Evolutionary conservation across 2,797 vertebrate species (phyloP).

Genomic region (Smutsia gigantea): DNA sequence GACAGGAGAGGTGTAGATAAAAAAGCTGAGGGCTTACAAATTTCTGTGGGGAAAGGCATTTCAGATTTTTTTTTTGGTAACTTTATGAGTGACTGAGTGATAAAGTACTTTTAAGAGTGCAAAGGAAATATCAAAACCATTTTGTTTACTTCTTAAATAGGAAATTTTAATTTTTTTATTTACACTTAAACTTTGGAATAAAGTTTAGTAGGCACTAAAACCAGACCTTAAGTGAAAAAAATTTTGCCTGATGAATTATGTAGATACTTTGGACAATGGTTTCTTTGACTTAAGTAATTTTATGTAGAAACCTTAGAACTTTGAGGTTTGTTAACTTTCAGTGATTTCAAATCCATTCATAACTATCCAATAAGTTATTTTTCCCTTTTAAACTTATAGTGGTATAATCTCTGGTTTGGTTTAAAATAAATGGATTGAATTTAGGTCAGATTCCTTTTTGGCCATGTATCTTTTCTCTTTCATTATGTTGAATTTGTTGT

Average conservation of each 20-base stretch:
- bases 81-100: neutral
- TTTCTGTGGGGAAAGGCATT: neutral
- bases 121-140: neutral
- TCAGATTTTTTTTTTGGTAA: neutral
- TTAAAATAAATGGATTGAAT: neutral
- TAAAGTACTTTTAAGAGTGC: neutral
- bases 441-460: neutral
- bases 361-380: neutral
- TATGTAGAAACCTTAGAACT: neutral
- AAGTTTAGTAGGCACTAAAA: neutral
- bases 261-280: neutral
- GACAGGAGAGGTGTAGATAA: neutral
- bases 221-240: neutral
- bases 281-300: neutral
- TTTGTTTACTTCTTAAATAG: neutral
- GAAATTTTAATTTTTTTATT: neutral
- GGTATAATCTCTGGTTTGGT: neutral
- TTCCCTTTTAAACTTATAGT: neutral
- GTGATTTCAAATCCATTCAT: neutral
- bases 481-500: neutral
- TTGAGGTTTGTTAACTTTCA: neutral
- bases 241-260: neutral
- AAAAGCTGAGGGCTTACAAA: neutral
- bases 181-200: conserved; percentile 11
- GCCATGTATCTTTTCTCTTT: neutral